Percentiles rank a stretch among this genome's conserved stretches.
These are phyloP conservation scores for Stegana nigrithorax DNA, from an alignment of 2,888 invertebrate species.

Conservation along the genomic window DNA sequence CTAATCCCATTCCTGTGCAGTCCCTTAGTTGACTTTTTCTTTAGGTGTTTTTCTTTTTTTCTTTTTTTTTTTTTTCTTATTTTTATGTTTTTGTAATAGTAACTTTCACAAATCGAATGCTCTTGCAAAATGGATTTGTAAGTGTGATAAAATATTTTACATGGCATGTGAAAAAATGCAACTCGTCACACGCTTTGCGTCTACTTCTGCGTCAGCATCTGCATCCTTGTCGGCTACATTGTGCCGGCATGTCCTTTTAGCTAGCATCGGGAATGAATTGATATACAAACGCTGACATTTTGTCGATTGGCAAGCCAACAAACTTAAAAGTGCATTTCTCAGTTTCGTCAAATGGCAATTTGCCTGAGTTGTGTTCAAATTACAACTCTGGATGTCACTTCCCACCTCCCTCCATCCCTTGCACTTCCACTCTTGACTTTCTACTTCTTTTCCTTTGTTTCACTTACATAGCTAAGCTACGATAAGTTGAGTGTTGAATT, in stretches of 20 bases:
- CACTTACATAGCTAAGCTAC: too few species aligned
- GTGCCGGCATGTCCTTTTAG: background rate
- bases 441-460: too few species aligned
- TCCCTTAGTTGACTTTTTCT: background rate
- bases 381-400: slow-evolving; percentile 42
- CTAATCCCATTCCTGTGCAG: background rate
- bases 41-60: background rate
- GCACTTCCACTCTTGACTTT: too few species aligned
- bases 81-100: slow-evolving; percentile 7
- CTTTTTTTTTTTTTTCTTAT: background rate
- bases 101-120: slow-evolving; percentile 7
- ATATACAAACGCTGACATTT: slow-evolving; percentile 44
- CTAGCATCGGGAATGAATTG: slow-evolving; percentile 28
- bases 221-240: too few species aligned
- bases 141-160: slow-evolving; percentile 18
- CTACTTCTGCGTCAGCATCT: background rate
- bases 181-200: background rate
- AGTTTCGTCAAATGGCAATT: slow-evolving; percentile 54
- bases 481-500: too few species aligned
- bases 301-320: slow-evolving; percentile 30
- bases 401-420: too few species aligned
- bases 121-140: slow-evolving; percentile 11
- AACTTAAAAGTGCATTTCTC: slow-evolving; percentile 58
- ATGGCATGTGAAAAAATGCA: slow-evolving; percentile 12
- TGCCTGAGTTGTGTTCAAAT: slow-evolving; percentile 52